Base-by-base conservation (phyloP, 2,113 vertebrate species). In the Sisor rabdophorus region DNA sequence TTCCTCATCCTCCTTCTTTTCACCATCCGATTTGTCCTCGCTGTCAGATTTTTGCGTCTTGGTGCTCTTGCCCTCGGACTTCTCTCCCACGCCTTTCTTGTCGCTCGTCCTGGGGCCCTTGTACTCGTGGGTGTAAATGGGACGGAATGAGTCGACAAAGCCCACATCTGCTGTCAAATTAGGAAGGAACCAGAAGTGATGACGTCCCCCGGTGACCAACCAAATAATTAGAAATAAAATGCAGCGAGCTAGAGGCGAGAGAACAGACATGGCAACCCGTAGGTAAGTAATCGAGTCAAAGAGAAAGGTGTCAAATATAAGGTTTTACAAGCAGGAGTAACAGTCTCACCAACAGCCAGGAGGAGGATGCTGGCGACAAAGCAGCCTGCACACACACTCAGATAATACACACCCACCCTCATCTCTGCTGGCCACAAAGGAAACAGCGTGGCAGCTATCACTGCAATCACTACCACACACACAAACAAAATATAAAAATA, bases 101-200 rank as follows among this genome's bases (percentile, higher is more conserved):
- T 80, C 91, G 84, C 90, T 90, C 85, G 90, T 77, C 84, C 94
- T 94, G 36, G 96, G 95, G 84, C 96, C 96, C 90, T 97, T 98
- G 91, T 99, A 98, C 84, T 99, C 97, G 0, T 99, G 97, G 17
- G 97, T 99, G 90, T 98, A 99, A 79, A 99, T 92, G 24, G 97
- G 97, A 79, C 96, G 90, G 95, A 99, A 99, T 75, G 97, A 99
- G 89, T 99, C 97, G 77, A 99, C 95, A 90, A 99, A 99, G 75
- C 97, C 97, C 36, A 99, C 97, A 0, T 99, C 97, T 0, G 97
- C 97, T 1, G 97, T 99, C 70, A 99, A 91, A 82, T 99, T 99
- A 47, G 97, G 97, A 80, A 99, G 92, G 91, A 99, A 97, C 97
- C 97, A 99, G 89, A 99, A 99, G 90, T 99, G 97, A 85, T 99